Evolutionary conservation across 2,797 vertebrate species (phyloP).

Genomic region (Cirrhinus mrigala): DNA sequence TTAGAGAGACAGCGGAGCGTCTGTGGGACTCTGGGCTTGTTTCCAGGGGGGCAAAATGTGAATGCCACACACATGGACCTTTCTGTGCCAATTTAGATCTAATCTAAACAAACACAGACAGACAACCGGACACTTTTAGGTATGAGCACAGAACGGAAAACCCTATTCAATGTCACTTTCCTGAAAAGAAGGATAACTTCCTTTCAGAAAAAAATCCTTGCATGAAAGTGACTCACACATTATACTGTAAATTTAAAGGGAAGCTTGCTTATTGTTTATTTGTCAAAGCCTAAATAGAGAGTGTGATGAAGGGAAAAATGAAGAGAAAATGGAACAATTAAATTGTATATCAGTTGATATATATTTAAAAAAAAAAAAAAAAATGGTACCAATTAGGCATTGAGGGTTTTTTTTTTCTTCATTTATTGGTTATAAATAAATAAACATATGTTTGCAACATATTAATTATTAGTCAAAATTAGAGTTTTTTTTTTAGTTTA

Average conservation of each 20-base stretch:
- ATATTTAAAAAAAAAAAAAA: too few relatives aligned
- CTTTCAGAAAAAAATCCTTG: not conserved
- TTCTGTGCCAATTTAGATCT: slow-evolving; percentile 7
- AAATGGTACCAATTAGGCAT: not conserved
- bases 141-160: slow-evolving; percentile 6
- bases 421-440: not conserved
- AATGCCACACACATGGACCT: slow-evolving; percentile 11
- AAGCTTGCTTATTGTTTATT: not conserved
- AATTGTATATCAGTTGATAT: not conserved
- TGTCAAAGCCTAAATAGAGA: not conserved
- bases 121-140: slow-evolving; percentile 5
- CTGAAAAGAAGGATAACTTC: not conserved
- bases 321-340: not conserved
- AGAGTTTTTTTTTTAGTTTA: too few relatives aligned
- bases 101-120: slow-evolving; percentile 24
- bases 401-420: not conserved
- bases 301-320: not conserved
- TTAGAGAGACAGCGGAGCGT: slow-evolving; percentile 22
- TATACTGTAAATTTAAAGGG: not conserved
- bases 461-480: too few relatives aligned
- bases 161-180: not conserved
- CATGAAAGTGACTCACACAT: not conserved
- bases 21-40: slow-evolving; percentile 7
- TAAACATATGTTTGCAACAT: too few relatives aligned
- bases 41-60: slow-evolving; percentile 10